These are phyloP conservation scores for Falcaria lacertinaria DNA, from an alignment of 2,888 invertebrate species.

Conservation along the genomic window DNA sequence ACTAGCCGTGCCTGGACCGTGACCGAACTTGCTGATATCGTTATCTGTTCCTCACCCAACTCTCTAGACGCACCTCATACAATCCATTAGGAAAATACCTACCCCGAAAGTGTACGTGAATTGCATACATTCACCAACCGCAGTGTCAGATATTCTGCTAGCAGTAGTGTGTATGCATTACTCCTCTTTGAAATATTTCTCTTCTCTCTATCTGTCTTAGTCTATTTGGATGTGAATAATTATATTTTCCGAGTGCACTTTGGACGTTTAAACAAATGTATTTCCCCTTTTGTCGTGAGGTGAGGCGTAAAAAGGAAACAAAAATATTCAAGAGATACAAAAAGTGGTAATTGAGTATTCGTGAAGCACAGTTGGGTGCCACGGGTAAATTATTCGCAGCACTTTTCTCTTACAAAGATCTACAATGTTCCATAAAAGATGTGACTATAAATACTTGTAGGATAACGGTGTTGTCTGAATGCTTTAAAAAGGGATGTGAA, in stretches of 20 bases:
- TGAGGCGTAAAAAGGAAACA: slow-evolving; percentile 32
- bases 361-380: slow-evolving; percentile 44
- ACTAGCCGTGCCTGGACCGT: no score
- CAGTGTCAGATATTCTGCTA: no score
- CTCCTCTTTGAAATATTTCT: no score
- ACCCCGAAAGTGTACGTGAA: no score
- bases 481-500: no score
- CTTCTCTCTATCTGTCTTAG: no score
- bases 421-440: slow-evolving; percentile 21
- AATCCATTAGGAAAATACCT: no score
- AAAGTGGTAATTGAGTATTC: slow-evolving; percentile 63
- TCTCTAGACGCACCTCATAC: no score
- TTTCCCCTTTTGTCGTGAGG: slow-evolving; percentile 16
- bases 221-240: not conserved
- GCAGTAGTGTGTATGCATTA: no score
- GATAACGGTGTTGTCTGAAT: not conserved
- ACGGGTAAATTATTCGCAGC: slow-evolving; percentile 48
- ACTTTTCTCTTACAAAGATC: slow-evolving; percentile 30
- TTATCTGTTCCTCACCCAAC: no score
- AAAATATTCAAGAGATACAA: slow-evolving; percentile 45
- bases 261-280: not conserved
- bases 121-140: no score
- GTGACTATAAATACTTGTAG: slow-evolving; percentile 9
- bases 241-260: not conserved
- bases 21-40: no score